These are phyloP conservation scores for Sardinella longiceps DNA, from an alignment of 2,797 vertebrate genomes.

Conservation along the genomic window DNA sequence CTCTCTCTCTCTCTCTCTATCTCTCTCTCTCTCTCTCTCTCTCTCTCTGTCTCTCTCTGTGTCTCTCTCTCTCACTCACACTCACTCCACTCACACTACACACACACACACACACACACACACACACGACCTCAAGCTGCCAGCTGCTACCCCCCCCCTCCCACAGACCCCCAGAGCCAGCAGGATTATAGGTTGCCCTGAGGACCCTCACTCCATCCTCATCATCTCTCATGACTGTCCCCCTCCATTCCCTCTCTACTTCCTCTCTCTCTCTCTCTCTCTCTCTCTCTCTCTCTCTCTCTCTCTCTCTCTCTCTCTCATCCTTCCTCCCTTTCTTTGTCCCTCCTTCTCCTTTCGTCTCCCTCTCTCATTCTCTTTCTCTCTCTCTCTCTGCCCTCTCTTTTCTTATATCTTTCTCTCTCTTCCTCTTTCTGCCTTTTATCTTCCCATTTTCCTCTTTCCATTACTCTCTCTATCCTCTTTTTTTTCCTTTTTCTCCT, in stretches of 20 bases:
- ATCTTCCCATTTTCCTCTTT: too few relatives aligned
- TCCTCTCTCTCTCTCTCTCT: neutral
- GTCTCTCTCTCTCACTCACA: neutral
- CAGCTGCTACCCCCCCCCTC: neutral
- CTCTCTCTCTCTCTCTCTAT: neutral
- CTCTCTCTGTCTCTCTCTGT: conserved; percentile 12
- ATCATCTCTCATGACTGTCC: neutral
- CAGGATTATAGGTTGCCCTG: neutral
- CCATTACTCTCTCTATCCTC: too few relatives aligned
- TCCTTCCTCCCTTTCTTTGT: neutral
- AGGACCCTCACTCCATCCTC: conserved; percentile 8
- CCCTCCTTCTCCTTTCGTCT: too few relatives aligned
- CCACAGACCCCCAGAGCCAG: neutral
- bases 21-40: conserved; percentile 32
- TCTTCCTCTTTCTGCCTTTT: too few relatives aligned
- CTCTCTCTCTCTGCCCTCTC: neutral
- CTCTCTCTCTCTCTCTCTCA: neutral
- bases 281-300: neutral
- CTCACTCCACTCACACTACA: neutral
- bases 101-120: neutral
- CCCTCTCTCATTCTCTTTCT: neutral
- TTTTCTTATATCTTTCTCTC: neutral
- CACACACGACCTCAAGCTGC: neutral
- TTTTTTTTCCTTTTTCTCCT: neutral
- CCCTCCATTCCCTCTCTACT: neutral